phyloP scores from a whole-genome alignment of 2,888 invertebrate species.

The Scelioninae gen. 2 region DNA sequence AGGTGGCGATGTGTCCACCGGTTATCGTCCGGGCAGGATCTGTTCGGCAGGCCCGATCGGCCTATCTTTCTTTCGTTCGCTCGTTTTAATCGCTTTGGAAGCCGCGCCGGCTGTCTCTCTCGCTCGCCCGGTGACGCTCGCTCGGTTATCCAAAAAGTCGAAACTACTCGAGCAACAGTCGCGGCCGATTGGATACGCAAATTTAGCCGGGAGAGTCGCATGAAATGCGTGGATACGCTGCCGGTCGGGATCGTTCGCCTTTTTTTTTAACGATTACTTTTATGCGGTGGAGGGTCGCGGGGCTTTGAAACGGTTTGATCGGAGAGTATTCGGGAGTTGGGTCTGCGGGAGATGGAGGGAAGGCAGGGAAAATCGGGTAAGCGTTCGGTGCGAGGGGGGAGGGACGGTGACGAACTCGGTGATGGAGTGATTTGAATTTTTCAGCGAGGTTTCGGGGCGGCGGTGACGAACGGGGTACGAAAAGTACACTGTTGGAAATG shows the following conservation, averaged over 20 bases:
- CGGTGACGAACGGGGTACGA: too few species aligned
- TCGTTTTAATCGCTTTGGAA: conserved; percentile 49
- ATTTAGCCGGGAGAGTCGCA: conserved; percentile 53
- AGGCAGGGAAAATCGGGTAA: too few species aligned
- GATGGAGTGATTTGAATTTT: too few species aligned
- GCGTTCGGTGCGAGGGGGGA: too few species aligned
- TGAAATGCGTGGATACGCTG: conserved; percentile 22
- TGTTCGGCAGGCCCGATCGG: conserved; percentile 63
- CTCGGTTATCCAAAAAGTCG: conserved; percentile 19
- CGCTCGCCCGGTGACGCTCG: conserved; percentile 9
- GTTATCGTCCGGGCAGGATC: conserved; percentile 73
- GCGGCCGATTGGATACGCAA: conserved; percentile 60
- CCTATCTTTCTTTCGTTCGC: conserved; percentile 62
- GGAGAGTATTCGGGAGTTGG: too few species aligned
- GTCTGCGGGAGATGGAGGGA: too few species aligned
- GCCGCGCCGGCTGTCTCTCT: not conserved
- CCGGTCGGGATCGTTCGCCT: not conserved
- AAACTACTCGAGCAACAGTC: conserved; percentile 23
- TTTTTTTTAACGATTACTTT: not conserved
- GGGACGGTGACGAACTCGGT: too few species aligned
- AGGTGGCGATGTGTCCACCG: conserved; percentile 75
- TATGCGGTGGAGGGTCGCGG: too few species aligned
- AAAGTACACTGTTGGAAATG: too few species aligned
- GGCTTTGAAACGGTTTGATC: too few species aligned
- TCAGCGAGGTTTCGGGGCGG: too few species aligned